phyloP scores from a whole-genome alignment of 1,140 invertebrate species.

The Bombus cullumanus region DNA sequence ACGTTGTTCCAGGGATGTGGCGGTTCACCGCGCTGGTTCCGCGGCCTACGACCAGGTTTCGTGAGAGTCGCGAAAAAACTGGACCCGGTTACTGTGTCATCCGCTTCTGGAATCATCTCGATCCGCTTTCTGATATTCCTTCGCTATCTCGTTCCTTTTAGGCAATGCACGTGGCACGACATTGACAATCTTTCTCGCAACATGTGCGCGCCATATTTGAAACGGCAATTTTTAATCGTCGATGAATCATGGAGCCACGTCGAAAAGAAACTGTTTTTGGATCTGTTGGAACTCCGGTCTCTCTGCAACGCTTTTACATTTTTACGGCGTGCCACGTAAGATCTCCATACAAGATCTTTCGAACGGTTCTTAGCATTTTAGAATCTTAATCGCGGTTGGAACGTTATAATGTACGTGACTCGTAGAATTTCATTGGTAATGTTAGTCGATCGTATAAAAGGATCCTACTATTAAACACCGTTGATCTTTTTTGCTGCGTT shows the following conservation, averaged over 20 bases:
- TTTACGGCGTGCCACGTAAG: neutral
- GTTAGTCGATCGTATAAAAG: too few species aligned
- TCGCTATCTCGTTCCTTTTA: neutral
- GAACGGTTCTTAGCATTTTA: neutral
- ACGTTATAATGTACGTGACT: too few species aligned
- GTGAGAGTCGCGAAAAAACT: conserved; percentile 30
- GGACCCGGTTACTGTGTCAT: conserved; percentile 46
- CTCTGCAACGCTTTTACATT: neutral
- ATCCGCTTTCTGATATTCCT: conserved; percentile 20
- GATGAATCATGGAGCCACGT: neutral
- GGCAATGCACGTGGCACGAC: too few species aligned
- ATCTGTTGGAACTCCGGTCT: neutral
- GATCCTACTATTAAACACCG: too few species aligned
- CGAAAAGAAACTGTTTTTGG: too few species aligned
- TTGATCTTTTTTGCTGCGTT: too few species aligned
- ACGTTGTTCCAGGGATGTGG: neutral
- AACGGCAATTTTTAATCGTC: neutral
- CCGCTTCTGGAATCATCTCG: conserved; percentile 13
- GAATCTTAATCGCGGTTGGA: too few species aligned
- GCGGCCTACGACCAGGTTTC: conserved; percentile 6
- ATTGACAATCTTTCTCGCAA: neutral
- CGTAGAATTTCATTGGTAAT: too few species aligned
- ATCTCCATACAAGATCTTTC: neutral
- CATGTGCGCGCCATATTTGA: neutral
- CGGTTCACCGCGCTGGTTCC: neutral